Conservation (phyloP, 2,888 invertebrate species). For the Icerya purchasi region DNA sequence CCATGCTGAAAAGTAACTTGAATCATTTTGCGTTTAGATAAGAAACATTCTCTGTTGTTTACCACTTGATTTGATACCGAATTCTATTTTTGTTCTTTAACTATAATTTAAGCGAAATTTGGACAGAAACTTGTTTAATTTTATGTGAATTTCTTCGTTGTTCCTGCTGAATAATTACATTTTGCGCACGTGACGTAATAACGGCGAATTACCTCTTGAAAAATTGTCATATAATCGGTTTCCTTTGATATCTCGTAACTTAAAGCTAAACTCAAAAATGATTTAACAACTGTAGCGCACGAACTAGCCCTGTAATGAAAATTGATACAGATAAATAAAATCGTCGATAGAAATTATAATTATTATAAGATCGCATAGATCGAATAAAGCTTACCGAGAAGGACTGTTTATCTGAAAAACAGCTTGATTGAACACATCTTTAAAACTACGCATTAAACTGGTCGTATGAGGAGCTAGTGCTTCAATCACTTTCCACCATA, state of each 20-base stretch:
- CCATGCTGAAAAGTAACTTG: too few relatives aligned
- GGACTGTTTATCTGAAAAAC: conserved; percentile 12
- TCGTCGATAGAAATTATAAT: background rate
- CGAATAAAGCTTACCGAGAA: conserved; percentile 27
- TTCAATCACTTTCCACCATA: conserved; percentile 28
- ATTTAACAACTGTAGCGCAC: background rate
- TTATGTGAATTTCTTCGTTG: too few relatives aligned
- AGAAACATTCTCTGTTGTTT: too few relatives aligned
- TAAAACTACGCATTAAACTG: conserved; percentile 15
- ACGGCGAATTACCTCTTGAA: background rate
- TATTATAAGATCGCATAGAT: background rate
- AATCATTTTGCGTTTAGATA: too few relatives aligned
- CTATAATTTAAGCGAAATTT: too few relatives aligned
- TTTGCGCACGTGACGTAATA: too few relatives aligned
- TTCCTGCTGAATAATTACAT: too few relatives aligned
- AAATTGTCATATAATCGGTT: background rate
- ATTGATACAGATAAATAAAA: too few relatives aligned
- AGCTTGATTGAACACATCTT: conserved; percentile 15
- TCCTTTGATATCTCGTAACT: background rate
- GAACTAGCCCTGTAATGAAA: background rate
- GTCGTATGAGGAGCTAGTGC: conserved; percentile 24
- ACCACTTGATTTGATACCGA: too few relatives aligned
- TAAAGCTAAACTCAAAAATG: background rate
- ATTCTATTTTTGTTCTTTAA: too few relatives aligned
- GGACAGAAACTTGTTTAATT: too few relatives aligned